Base-by-base conservation (phyloP, 1,140 invertebrate species). In the Gryllus bimaculatus region DNA sequence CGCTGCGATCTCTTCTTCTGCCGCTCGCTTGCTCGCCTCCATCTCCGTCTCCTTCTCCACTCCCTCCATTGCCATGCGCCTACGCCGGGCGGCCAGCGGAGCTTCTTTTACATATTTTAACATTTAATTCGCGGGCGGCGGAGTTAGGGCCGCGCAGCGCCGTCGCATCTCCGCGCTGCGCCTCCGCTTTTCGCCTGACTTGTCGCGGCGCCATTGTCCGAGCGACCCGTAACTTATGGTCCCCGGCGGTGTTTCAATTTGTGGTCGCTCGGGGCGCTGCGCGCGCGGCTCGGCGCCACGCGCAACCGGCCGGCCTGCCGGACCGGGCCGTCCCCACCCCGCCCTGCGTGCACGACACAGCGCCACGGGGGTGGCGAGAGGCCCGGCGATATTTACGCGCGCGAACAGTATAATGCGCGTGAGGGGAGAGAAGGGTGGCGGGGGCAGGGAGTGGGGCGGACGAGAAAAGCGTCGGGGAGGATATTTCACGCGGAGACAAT, bases 31-130 rank as follows among this genome's bases (percentile, higher is more conserved):
- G n/a, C n/a, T n/a, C n/a, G n/a, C n/a, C n/a, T n/a, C n/a, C n/a
- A n/a, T n/a, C n/a, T n/a, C n/a, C 54, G 10, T 13, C 18, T 2
- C 54, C 54, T 18, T 7, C 7, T 66, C 10, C 54, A n/a, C n/a
- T 10, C 54, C 18, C 18, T 18, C 2, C 54, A 66, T 66, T 66
- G 7, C 18, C 54, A 66, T 66, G 54, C 10, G 18, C 54, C 54
- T 10, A 66, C 54, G 54, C 54, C 26, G 26, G 26, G 26, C 26
- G 26, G 26, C 26, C 26, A 7, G 10, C 54, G 54, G 10, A 2
- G 54, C 54, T 66, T 66, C 54, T 66, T 66, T 66, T 66, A 66
- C 54, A 66, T 66, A 66, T 66, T 66, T 66, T 66, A 66, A 66
- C 54, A 66, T 66, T 66, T 66, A 66, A 66, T 66, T 66, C 54